These are phyloP conservation scores for Hozukius guyotensis DNA, from an alignment of 2,797 vertebrate genomes.

Conservation along the genomic window DNA sequence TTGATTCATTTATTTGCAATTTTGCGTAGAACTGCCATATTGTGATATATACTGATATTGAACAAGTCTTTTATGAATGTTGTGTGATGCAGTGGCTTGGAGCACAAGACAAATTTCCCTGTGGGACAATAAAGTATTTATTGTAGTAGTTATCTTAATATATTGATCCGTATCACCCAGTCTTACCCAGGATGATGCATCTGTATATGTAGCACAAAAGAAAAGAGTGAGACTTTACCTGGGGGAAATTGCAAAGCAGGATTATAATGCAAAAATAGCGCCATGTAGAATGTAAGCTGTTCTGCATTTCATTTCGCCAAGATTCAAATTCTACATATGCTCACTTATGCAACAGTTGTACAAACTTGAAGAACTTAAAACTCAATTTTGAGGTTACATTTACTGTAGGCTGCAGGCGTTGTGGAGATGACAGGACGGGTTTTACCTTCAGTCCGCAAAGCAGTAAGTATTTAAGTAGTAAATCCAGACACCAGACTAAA, in stretches of 20 bases:
- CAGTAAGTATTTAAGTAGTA: slow-evolving; percentile 22
- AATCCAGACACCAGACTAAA: slow-evolving; percentile 52
- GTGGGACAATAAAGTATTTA: too few species aligned
- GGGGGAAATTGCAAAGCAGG: neutral
- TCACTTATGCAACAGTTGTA: neutral
- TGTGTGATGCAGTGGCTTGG: too few species aligned
- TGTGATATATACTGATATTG: neutral
- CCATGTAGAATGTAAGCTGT: neutral
- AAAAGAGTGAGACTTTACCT: neutral
- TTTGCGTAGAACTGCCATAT: neutral
- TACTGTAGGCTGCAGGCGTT: slow-evolving; percentile 10
- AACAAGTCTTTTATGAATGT: neutral
- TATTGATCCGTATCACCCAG: neutral
- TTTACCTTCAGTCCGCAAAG: slow-evolving; percentile 33
- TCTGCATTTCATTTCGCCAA: neutral
- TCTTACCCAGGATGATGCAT: neutral
- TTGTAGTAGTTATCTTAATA: neutral
- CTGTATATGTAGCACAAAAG: neutral
- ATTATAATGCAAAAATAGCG: neutral
- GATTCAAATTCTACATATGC: neutral
- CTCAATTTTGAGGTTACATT: neutral
- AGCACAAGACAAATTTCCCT: too few species aligned
- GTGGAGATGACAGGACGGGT: neutral
- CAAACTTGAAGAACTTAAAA: slow-evolving; percentile 11
- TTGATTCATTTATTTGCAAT: neutral